Base-by-base conservation (phyloP, 2,113 vertebrate genomes). In the Heloderma charlesbogerti region DNA sequence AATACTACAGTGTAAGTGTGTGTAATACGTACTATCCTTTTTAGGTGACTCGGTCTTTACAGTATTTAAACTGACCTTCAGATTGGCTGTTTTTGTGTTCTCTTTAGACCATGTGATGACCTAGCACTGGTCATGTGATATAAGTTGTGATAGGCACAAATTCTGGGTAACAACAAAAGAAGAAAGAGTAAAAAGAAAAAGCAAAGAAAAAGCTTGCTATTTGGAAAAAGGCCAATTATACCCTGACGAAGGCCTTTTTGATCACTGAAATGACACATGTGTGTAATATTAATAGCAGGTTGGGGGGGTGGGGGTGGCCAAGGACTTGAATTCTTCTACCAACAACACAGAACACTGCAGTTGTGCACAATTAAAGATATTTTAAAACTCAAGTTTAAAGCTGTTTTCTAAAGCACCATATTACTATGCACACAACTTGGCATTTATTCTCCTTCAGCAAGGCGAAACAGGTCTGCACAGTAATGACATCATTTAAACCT, bases 271-370 rank as follows among this genome's bases (percentile, higher is more conserved):
- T 97, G 96, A 97, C 96, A 98, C 97, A 98, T 98, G 97, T 97
- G 97, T 97, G 97, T 97, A 98, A 98, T 98, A 98, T 98, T 98
- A 98, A 97, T 95, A 97, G 97, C 96, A 94, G n/a, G n/a, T n/a
- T n/a, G n/a, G n/a, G n/a, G n/a, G n/a, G n/a, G n/a, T n/a, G n/a
- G n/a, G n/a, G n/a, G n/a, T n/a, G 90, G 94, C 93, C 80, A 81
- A 91, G 93, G 94, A 95, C 92, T 96, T 96, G 95, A 96, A 96
- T 97, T 96, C 93, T 96, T 96, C 89, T 12, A 84, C 95, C 94
- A 0, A 60, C 91, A 95, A 89, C 80, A 75, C 93, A 95, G 95
- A 93, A 92, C 74, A 45, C 85, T 95, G 94, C 88, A 79, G 72
- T 86, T 54, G 40, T 57, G 72, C 95, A 83, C 87, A 66, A 90